Evolutionary conservation across 2,888 invertebrate species (phyloP).

Genomic region (Cylloceria caligata): DNA sequence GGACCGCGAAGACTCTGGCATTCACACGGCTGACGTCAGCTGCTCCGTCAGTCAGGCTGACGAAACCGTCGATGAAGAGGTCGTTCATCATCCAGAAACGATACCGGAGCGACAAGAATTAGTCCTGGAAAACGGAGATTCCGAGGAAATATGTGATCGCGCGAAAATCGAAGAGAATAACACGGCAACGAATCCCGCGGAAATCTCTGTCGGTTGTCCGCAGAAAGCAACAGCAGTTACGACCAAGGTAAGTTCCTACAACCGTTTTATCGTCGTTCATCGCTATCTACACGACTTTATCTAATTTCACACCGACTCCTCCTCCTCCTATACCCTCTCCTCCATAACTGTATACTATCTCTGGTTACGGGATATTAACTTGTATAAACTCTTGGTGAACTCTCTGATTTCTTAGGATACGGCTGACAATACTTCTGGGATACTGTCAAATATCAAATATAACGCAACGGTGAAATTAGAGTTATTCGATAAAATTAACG

Average conservation of each 20-base stretch:
- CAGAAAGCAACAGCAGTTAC: conserved; percentile 76
- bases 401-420: conserved; percentile 81
- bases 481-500: conserved; percentile 72
- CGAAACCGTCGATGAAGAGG: conserved; percentile 88
- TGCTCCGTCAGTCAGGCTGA: conserved; percentile 91
- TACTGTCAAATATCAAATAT: conserved; percentile 80
- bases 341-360: conserved; percentile 44
- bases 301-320: conserved; percentile 11
- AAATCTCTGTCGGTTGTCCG: conserved; percentile 49
- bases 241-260: conserved; percentile 77
- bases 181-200: conserved; percentile 26
- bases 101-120: conserved; percentile 74
- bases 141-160: conserved; percentile 59
- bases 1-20: conserved; percentile 92
- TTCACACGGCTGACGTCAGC: conserved; percentile 92
- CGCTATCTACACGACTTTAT: conserved; percentile 19
- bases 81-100: conserved; percentile 72
- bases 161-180: conserved; percentile 57
- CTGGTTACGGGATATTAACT: conserved; percentile 74
- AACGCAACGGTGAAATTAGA: conserved; percentile 75
- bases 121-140: conserved; percentile 73
- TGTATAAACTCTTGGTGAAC: conserved; percentile 72
- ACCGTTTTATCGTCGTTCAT: conserved; percentile 8
- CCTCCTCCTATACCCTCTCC: conserved; percentile 10
- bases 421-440: conserved; percentile 82